Percentiles rank a stretch among this genome's conserved stretches.
phyloP scores from a whole-genome alignment of 2,888 invertebrate species.

The Ecdyonurus torrentis region DNA sequence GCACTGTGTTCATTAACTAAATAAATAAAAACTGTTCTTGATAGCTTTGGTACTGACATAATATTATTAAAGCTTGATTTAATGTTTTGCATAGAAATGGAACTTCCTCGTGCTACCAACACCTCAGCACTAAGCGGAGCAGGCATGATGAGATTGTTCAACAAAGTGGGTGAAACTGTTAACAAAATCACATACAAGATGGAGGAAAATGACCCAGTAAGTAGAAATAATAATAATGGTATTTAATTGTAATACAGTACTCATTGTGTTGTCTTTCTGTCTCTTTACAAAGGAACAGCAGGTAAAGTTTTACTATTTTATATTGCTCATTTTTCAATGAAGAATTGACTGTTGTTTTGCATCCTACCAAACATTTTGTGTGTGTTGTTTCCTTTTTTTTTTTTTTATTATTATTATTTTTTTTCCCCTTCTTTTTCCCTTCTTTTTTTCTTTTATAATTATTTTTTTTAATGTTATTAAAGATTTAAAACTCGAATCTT shows the following conservation, averaged over 20 bases:
- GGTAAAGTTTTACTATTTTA: not conserved
- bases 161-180: constrained; percentile 91
- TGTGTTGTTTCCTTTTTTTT: no score
- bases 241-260: constrained; percentile 4
- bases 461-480: no score
- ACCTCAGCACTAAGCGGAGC: constrained; percentile 93
- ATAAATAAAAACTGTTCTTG: not conserved
- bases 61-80: not conserved
- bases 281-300: constrained; percentile 1
- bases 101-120: constrained; percentile 85
- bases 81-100: constrained; percentile 46
- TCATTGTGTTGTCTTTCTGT: not conserved
- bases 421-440: no score
- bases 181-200: constrained; percentile 97
- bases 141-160: constrained; percentile 85
- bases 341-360: not conserved
- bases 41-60: not conserved
- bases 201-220: constrained; percentile 96
- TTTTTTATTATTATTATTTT: no score
- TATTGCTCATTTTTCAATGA: not conserved
- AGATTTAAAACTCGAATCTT: no score
- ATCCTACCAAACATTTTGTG: no score
- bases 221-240: constrained; percentile 17
- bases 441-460: no score
- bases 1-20: no score